A percentile compares a stretch with the other conserved stretches of the same genome.
Evolutionary conservation across 2,797 vertebrate species (phyloP).

Genomic region (Perodicticus potto): DNA sequence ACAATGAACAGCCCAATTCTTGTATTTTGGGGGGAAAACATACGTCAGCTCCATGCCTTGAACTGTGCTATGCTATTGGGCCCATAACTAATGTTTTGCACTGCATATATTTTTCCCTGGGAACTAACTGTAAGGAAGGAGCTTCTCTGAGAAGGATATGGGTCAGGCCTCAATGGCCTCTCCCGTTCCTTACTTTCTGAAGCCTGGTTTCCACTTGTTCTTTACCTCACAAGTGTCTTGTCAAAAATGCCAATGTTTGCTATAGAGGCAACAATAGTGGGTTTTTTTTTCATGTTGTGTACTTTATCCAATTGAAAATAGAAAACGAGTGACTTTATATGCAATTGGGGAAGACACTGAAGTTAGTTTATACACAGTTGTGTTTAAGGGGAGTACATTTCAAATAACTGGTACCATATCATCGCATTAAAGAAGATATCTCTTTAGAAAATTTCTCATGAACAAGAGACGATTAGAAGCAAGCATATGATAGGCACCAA

Average conservation of each 20-base stretch:
- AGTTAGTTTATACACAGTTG: conserved; percentile 75
- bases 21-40: conserved; percentile 88
- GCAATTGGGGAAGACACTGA: conserved; percentile 41
- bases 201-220: conserved; percentile 23
- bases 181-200: conserved; percentile 67
- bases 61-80: conserved; percentile 85
- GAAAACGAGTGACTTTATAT: conserved; percentile 48
- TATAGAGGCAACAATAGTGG: not conserved
- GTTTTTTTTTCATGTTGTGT: not conserved
- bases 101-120: conserved; percentile 81
- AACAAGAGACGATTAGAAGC: conserved; percentile 89
- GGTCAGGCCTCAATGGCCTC: conserved; percentile 70
- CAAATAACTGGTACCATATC: conserved; percentile 83
- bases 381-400: conserved; percentile 81
- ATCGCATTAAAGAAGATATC: conserved; percentile 86
- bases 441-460: conserved; percentile 88
- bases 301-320: conserved; percentile 47
- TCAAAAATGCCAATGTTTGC: conserved; percentile 64
- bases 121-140: conserved; percentile 83
- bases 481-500: conserved; percentile 88
- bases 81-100: conserved; percentile 85
- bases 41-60: conserved; percentile 86
- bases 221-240: conserved; percentile 65
- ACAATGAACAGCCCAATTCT: conserved; percentile 91
- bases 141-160: conserved; percentile 70